Evolutionary conservation across 2,113 vertebrate genomes (phyloP).

Genomic region (Agelaius phoeniceus): DNA sequence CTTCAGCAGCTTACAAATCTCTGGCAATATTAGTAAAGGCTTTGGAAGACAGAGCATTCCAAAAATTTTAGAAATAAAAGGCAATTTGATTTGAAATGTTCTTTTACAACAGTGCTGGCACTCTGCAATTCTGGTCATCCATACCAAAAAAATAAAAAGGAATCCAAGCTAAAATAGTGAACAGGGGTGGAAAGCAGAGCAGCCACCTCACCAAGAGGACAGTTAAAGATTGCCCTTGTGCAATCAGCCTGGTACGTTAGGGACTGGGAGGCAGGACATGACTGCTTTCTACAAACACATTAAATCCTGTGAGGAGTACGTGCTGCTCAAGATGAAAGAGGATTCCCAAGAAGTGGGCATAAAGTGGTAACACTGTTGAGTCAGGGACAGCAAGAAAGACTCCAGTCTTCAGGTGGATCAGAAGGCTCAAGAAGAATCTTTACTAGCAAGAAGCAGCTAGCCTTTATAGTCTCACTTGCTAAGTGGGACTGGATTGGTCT

Average conservation of each 20-base stretch:
- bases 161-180: neutral
- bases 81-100: neutral
- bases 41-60: neutral
- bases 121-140: neutral
- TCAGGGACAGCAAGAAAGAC: too few relatives aligned
- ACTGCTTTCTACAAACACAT: neutral
- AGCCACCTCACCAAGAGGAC: neutral
- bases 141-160: neutral
- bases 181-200: neutral
- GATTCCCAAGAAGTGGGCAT: neutral
- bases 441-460: too few relatives aligned
- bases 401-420: too few relatives aligned
- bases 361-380: neutral
- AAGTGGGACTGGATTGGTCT: too few relatives aligned
- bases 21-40: neutral
- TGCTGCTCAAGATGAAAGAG: neutral
- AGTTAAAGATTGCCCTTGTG: neutral
- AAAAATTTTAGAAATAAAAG: neutral
- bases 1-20: neutral
- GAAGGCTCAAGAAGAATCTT: too few relatives aligned
- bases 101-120: neutral
- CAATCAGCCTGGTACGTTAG: neutral
- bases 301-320: neutral
- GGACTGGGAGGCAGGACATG: neutral
- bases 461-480: too few relatives aligned